These are phyloP conservation scores for Pseudomyrmex concolor DNA, from an alignment of 1,140 invertebrate species.

Conservation along the genomic window DNA sequence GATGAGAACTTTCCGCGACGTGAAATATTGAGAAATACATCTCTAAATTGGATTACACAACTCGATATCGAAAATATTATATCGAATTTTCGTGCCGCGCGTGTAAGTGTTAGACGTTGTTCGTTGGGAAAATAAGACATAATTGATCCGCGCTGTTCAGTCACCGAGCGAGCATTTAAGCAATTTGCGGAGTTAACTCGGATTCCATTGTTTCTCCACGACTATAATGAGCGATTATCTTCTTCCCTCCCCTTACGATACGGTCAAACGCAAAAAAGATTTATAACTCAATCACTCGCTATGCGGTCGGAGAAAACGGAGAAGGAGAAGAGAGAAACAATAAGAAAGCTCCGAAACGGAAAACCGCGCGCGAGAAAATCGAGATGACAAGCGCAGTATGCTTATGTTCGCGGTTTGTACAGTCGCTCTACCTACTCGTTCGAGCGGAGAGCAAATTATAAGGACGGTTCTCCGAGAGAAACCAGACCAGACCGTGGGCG, in stretches of 20 bases:
- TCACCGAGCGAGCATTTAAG: conserved; percentile 28
- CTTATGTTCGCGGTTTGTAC: conserved; percentile 12
- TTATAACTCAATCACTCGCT: conserved; percentile 20
- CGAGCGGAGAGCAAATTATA: not conserved
- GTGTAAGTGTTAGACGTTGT: not conserved
- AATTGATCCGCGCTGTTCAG: conserved; percentile 10
- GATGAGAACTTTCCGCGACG: too few relatives aligned
- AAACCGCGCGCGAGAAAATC: not conserved
- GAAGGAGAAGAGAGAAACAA: not conserved
- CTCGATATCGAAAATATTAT: too few relatives aligned
- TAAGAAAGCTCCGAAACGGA: not conserved
- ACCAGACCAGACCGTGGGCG: not conserved
- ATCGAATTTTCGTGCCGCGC: too few relatives aligned
- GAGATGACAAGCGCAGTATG: conserved; percentile 9
- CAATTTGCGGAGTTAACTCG: conserved; percentile 25
- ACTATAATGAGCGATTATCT: conserved; percentile 51
- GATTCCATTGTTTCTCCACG: conserved; percentile 6
- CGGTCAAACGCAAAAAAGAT: conserved; percentile 24
- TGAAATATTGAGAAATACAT: too few relatives aligned
- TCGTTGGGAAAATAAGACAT: not conserved
- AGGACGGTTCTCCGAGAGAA: not conserved
- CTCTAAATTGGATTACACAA: too few relatives aligned
- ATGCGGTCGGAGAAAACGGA: not conserved
- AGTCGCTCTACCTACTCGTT: conserved; percentile 1
- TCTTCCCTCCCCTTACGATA: not conserved